Conservation (phyloP, 1,140 invertebrate genomes). For the Macrotrachela quadricornifera region DNA sequence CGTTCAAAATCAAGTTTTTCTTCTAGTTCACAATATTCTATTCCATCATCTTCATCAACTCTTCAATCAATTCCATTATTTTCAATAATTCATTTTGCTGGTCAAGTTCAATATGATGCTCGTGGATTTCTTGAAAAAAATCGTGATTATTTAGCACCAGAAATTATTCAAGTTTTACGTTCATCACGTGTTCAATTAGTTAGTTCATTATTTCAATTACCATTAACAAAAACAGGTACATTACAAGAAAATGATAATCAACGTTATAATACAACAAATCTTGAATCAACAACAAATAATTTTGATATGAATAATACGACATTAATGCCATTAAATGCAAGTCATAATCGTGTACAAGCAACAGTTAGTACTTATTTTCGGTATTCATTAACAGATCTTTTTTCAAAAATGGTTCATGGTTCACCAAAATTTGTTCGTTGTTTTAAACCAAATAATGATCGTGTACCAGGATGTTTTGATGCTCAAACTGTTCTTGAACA, state of each 20-base stretch:
- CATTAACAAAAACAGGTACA: slow-evolving; percentile 48
- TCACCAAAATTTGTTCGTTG: slow-evolving; percentile 58
- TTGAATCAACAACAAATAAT: not conserved
- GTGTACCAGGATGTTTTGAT: slow-evolving; percentile 44
- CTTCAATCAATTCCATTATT: slow-evolving; percentile 46
- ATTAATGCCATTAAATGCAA: slow-evolving; percentile 27
- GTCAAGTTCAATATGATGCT: slow-evolving; percentile 52
- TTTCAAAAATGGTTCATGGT: slow-evolving; percentile 53
- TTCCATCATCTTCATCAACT: slow-evolving; percentile 47
- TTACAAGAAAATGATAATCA: slow-evolving; percentile 32
- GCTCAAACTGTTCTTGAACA: slow-evolving; percentile 49
- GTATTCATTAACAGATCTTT: slow-evolving; percentile 57
- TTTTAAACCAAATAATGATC: slow-evolving; percentile 55
- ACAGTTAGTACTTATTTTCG: slow-evolving; percentile 62
- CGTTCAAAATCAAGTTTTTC: not conserved
- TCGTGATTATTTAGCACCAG: slow-evolving; percentile 53
- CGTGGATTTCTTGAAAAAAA: slow-evolving; percentile 60
- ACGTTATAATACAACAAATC: too few relatives aligned
- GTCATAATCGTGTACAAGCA: slow-evolving; percentile 59
- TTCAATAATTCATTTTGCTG: slow-evolving; percentile 56
- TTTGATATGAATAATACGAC: slow-evolving; percentile 2
- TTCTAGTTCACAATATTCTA: slow-evolving; percentile 40
- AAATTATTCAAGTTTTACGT: slow-evolving; percentile 52
- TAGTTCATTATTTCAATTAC: slow-evolving; percentile 56
- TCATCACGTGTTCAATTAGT: slow-evolving; percentile 49